A percentile compares a stretch with the other conserved stretches of the same genome.
phyloP scores from a whole-genome alignment of 2,888 invertebrate species.

The Drosophila merina region DNA sequence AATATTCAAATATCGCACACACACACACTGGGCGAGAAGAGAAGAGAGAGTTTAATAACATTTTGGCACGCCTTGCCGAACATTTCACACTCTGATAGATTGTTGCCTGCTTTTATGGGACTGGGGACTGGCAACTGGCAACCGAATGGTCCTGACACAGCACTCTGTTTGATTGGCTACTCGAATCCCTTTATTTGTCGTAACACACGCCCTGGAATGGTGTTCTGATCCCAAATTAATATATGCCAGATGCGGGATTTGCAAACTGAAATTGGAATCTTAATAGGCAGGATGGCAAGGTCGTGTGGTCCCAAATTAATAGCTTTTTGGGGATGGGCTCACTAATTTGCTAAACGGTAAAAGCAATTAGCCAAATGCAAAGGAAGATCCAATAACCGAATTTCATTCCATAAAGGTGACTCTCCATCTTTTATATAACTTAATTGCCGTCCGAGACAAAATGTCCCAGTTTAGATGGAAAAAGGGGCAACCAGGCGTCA shows the following conservation, averaged over 20 bases:
- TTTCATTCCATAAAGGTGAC: neutral
- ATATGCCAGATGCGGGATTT: slow-evolving; percentile 22
- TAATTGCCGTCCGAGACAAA: slow-evolving; percentile 38
- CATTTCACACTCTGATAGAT: slow-evolving; percentile 46
- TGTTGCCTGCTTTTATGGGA: slow-evolving; percentile 33
- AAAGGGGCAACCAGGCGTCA: slow-evolving; percentile 48
- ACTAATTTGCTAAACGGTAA: slow-evolving; percentile 17
- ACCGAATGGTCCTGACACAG: slow-evolving; percentile 42
- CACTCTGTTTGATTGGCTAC: slow-evolving; percentile 70
- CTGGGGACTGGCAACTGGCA: slow-evolving; percentile 1
- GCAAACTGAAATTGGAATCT: slow-evolving; percentile 24
- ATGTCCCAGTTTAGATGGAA: slow-evolving; percentile 18
- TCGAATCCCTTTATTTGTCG: slow-evolving; percentile 7
- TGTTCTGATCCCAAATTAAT: slow-evolving; percentile 46
- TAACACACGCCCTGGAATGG: slow-evolving; percentile 13
- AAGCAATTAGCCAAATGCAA: slow-evolving; percentile 4
- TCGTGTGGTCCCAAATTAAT: slow-evolving; percentile 5
- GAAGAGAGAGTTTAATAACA: slow-evolving; percentile 53
- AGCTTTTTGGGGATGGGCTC: neutral
- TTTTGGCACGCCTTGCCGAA: slow-evolving; percentile 52
- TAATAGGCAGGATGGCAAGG: slow-evolving; percentile 2
- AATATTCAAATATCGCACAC: slow-evolving; percentile 52
- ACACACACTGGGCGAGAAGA: neutral
- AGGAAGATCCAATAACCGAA: neutral
- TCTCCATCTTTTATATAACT: slow-evolving; percentile 27